Base-by-base conservation (phyloP, 2,113 vertebrate species). In the Cygnus atratus region DNA sequence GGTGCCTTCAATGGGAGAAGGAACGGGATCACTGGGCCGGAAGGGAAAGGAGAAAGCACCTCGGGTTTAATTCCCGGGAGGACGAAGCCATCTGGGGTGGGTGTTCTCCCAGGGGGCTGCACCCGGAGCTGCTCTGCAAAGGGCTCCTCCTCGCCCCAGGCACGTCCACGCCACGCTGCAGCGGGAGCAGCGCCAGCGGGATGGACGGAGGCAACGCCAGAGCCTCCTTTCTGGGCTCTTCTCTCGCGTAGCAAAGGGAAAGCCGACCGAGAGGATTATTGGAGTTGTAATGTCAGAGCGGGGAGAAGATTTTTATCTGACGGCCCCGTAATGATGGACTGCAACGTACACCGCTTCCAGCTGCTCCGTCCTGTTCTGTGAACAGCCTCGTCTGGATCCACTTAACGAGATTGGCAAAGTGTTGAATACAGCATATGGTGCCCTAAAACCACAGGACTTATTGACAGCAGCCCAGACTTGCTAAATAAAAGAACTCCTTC, bases 361-460 rank as follows among this genome's bases (percentile, higher is more conserved):
- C 95, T 96, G 95, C 93, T 94, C 92, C 18, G 33, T 55, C 90
- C 95, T 31, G 85, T 28, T 92, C 95, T 52, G 57, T 41, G 83
- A 95, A 75, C 90, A 68, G 94, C 73, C 59, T 2, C 2, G 72
- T 88, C 96, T 97, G 96, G 96, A 96, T 94, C 44, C 4, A 2
- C 39, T 96, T 96, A 96, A 70, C 7, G 71, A 75, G 86, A 92
- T 50, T 94, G 96, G 95, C 96, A 96, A 93, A 96, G 96, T 96
- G 95, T 83, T 96, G 95, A 96, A 95, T 70, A 70, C 86, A 96
- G 96, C 96, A 97, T 95, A 96, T 96, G 95, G 93, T 96, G 88
- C 95, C 96, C 96, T 82, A 92, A 96, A 96, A 93, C 96, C 95
- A 96, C 96, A 96, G 61, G 89, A 89, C 96, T 96, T 90, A 96